A percentile compares a stretch with the other conserved stretches of the same genome.
Conservation (phyloP, 2,888 invertebrate species). For the Noctua janthe region DNA sequence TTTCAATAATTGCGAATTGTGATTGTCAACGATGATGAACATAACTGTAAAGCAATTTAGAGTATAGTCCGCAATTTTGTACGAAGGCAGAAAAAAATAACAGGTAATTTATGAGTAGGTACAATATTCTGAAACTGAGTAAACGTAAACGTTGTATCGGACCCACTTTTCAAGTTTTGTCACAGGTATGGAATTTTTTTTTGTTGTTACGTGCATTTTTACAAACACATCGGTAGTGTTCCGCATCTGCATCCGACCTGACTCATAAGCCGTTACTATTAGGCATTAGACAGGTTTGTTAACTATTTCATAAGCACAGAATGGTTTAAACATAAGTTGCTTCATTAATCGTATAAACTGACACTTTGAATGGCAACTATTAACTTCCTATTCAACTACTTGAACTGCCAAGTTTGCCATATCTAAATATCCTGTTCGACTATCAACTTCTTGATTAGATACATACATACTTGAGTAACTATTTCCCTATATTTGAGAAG, state of each 20-base stretch:
- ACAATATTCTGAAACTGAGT: background rate
- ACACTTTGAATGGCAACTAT: slow-evolving; percentile 42
- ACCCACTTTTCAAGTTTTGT: background rate
- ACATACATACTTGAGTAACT: slow-evolving; percentile 14
- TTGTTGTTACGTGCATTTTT: slow-evolving; percentile 8
- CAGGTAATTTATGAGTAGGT: background rate
- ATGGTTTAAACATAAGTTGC: slow-evolving; percentile 73
- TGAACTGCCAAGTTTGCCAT: slow-evolving; percentile 19
- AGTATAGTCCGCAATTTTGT: background rate
- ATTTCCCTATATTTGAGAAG: slow-evolving; percentile 19
- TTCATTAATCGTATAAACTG: slow-evolving; percentile 55
- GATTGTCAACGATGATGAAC: slow-evolving; percentile 25
- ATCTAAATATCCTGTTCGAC: slow-evolving; percentile 24
- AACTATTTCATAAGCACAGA: slow-evolving; percentile 79
- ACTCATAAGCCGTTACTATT: slow-evolving; percentile 73
- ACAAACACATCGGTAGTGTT: slow-evolving; percentile 20
- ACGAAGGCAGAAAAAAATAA: background rate
- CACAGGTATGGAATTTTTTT: slow-evolving; percentile 11
- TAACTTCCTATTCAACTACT: slow-evolving; percentile 36
- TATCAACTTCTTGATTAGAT: slow-evolving; percentile 34
- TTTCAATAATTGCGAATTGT: slow-evolving; percentile 38
- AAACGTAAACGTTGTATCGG: background rate
- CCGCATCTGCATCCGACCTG: slow-evolving; percentile 67
- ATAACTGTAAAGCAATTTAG: slow-evolving; percentile 2
- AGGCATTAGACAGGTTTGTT: slow-evolving; percentile 78